These are phyloP conservation scores for Passer montanus DNA, from an alignment of 2,113 vertebrate species.

Conservation along the genomic window DNA sequence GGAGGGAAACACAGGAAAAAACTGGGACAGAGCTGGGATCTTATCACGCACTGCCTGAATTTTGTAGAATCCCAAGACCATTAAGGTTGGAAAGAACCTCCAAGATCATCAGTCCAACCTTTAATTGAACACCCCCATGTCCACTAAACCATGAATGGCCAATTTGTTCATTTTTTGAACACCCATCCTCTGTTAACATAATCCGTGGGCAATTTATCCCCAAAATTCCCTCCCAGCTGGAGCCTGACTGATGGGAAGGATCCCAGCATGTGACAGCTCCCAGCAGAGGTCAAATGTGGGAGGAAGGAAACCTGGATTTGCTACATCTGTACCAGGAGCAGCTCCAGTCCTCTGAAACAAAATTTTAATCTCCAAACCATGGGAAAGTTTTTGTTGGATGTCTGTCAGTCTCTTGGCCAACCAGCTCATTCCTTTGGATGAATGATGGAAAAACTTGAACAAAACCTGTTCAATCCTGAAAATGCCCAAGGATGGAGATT, in stretches of 20 bases:
- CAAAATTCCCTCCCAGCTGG: background rate
- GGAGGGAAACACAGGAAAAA: background rate
- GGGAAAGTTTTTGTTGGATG: constrained; percentile 1
- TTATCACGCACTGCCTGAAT: no score
- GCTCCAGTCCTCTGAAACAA: background rate
- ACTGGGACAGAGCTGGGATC: background rate
- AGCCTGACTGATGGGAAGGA: background rate
- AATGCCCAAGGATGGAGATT: background rate
- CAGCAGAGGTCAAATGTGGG: background rate
- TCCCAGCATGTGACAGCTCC: background rate
- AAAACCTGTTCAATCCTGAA: background rate
- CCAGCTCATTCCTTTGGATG: background rate
- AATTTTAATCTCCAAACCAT: background rate
- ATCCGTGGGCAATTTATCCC: background rate
- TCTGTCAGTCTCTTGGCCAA: background rate
- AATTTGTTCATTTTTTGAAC: background rate
- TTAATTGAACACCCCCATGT: background rate
- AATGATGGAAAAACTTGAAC: background rate
- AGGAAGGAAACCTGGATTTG: background rate
- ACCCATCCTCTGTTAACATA: background rate
- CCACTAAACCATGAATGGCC: no score
- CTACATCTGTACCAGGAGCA: background rate
- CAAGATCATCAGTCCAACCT: background rate
- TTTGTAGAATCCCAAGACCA: no score
- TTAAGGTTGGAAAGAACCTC: background rate